Percentiles rank a stretch among this genome's conserved stretches.
Conservation (phyloP, 2,888 invertebrate genomes). For the Stenodema calcarata region DNA sequence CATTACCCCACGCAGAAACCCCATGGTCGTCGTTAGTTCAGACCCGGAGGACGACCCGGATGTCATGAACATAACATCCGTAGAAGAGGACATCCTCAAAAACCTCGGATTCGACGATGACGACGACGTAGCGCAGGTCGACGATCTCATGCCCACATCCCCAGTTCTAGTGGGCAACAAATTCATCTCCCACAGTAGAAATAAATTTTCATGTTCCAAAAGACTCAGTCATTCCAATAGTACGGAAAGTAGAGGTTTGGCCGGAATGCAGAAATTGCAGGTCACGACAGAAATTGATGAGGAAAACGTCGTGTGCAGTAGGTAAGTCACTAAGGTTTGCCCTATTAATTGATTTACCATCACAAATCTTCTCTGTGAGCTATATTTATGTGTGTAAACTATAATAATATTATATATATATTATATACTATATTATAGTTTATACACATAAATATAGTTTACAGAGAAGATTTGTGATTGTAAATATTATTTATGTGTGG, state of each 20-base stretch:
- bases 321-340: conserved; percentile 4
- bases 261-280: neutral
- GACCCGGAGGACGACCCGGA: conserved; percentile 20
- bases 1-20: neutral
- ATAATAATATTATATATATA: no score
- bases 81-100: conserved; percentile 21
- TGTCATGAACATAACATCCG: neutral
- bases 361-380: no score
- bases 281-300: neutral
- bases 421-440: no score
- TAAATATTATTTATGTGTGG: no score
- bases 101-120: neutral
- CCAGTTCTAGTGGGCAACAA: neutral
- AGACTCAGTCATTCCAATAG: neutral
- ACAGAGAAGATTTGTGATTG: no score
- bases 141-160: neutral
- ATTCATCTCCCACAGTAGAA: neutral
- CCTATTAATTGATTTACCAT: no score
- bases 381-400: no score
- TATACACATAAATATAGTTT: no score
- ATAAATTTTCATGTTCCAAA: conserved; percentile 28
- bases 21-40: neutral
- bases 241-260: neutral
- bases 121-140: neutral
- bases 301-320: conserved; percentile 35